These are phyloP conservation scores for Melanotaenia pygmaea DNA, from an alignment of 2,797 vertebrate species.

Conservation along the genomic window DNA sequence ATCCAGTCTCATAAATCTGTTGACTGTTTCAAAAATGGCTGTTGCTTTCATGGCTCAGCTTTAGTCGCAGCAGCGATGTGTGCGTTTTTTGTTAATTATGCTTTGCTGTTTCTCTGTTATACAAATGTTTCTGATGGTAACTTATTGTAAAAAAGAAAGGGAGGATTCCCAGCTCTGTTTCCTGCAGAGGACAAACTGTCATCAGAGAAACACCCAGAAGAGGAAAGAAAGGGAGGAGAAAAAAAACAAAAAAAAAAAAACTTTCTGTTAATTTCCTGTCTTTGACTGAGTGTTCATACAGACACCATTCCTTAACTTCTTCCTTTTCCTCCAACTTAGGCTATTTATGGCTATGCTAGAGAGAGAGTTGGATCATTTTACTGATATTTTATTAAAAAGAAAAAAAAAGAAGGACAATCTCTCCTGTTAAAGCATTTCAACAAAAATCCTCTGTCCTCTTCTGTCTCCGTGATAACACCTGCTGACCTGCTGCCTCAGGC, in stretches of 20 bases:
- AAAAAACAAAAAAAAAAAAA: constrained; percentile 1
- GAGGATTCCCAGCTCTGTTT: constrained; percentile 49
- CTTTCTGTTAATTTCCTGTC: constrained; percentile 45
- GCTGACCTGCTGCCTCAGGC: constrained; percentile 45
- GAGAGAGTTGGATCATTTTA: neutral
- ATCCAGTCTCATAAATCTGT: neutral
- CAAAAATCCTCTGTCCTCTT: neutral
- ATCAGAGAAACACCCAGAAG: constrained; percentile 49
- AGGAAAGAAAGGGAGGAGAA: constrained; percentile 32
- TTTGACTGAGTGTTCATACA: constrained; percentile 16
- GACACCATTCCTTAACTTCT: constrained; percentile 8
- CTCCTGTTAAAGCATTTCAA: no score
- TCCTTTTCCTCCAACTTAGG: neutral
- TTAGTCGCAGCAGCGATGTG: neutral
- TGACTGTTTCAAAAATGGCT: neutral
- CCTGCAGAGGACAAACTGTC: constrained; percentile 63
- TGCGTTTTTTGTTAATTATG: neutral
- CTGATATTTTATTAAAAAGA: neutral
- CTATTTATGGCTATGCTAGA: constrained; percentile 6
- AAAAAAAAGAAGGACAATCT: neutral
- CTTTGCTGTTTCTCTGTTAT: neutral
- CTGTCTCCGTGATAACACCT: constrained; percentile 20
- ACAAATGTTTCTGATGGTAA: neutral
- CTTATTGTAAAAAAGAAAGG: constrained; percentile 2
- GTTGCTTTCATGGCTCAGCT: neutral